A percentile compares a stretch with the other conserved stretches of the same genome.
phyloP scores from a whole-genome alignment of 2,888 invertebrate species.

The Tortricodes alternella region DNA sequence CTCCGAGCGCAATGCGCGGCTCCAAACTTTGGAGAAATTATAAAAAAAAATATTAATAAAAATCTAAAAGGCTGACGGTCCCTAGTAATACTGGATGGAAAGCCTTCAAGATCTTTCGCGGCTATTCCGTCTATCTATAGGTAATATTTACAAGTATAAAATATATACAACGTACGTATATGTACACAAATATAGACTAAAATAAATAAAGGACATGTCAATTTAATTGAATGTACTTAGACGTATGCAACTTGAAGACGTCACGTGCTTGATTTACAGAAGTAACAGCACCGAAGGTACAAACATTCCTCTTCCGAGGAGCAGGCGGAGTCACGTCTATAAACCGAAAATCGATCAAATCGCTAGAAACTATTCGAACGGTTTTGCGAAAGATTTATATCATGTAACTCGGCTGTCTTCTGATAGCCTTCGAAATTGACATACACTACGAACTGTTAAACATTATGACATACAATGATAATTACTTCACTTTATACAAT shows the following conservation, averaged over 20 bases:
- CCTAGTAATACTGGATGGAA: slow-evolving; percentile 75
- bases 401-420: slow-evolving; percentile 52
- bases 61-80: slow-evolving; percentile 60
- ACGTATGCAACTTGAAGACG: slow-evolving; percentile 63
- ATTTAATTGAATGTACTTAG: slow-evolving; percentile 74
- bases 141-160: slow-evolving; percentile 67
- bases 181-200: slow-evolving; percentile 71
- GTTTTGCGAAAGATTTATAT: slow-evolving; percentile 16
- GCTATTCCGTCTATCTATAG: slow-evolving; percentile 54
- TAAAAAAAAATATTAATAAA: slow-evolving; percentile 35
- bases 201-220: slow-evolving; percentile 79
- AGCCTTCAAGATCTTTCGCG: slow-evolving; percentile 49
- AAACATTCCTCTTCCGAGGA: not conserved
- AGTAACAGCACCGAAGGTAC: slow-evolving; percentile 39
- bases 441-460: slow-evolving; percentile 75
- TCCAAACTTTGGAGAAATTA: slow-evolving; percentile 5
- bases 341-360: slow-evolving; percentile 34
- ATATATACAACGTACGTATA: slow-evolving; percentile 72
- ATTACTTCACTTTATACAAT: slow-evolving; percentile 86
- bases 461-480: slow-evolving; percentile 79
- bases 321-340: not conserved
- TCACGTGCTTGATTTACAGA: slow-evolving; percentile 51
- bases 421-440: slow-evolving; percentile 82
- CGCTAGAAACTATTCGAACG: slow-evolving; percentile 28
- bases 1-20: not conserved